These are phyloP conservation scores for Spisula solida DNA, from an alignment of 2,888 invertebrate genomes.

Conservation along the genomic window DNA sequence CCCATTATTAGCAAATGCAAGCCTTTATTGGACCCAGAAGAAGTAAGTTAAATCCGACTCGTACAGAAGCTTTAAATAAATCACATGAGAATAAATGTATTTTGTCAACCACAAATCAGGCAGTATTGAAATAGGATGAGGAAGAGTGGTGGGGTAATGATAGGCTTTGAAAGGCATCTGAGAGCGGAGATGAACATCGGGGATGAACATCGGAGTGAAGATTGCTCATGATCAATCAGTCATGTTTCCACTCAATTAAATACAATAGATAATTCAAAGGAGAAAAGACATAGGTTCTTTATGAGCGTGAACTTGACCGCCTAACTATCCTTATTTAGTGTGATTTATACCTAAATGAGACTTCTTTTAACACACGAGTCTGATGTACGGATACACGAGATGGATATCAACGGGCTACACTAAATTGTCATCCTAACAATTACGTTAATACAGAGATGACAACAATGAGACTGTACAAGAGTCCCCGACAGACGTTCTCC, in stretches of 20 bases:
- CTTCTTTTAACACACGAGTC: constrained; percentile 40
- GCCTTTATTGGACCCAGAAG: constrained; percentile 65
- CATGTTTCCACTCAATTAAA: constrained; percentile 67
- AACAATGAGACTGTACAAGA: constrained; percentile 52
- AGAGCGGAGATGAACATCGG: constrained; percentile 37
- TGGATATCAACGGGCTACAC: constrained; percentile 60
- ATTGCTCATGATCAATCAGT: constrained; percentile 61
- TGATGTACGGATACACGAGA: constrained; percentile 64
- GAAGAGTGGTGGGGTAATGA: constrained; percentile 59
- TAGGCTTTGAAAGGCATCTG: constrained; percentile 59
- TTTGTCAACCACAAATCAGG: constrained; percentile 70
- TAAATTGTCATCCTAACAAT: constrained; percentile 70
- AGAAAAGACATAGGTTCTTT: constrained; percentile 65
- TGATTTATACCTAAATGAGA: constrained; percentile 60
- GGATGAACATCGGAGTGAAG: constrained; percentile 45
- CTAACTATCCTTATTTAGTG: constrained; percentile 53
- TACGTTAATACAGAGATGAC: constrained; percentile 70
- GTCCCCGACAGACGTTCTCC: constrained; percentile 53
- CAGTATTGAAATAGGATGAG: constrained; percentile 70
- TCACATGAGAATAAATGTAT: constrained; percentile 69
- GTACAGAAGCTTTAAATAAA: constrained; percentile 60
- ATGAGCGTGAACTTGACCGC: constrained; percentile 55
- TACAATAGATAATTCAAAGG: constrained; percentile 64
- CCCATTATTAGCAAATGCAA: constrained; percentile 61
- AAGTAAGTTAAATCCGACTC: constrained; percentile 63